Conservation (phyloP, 2,888 invertebrate species). For the Caenorhabditis sulstoni region DNA sequence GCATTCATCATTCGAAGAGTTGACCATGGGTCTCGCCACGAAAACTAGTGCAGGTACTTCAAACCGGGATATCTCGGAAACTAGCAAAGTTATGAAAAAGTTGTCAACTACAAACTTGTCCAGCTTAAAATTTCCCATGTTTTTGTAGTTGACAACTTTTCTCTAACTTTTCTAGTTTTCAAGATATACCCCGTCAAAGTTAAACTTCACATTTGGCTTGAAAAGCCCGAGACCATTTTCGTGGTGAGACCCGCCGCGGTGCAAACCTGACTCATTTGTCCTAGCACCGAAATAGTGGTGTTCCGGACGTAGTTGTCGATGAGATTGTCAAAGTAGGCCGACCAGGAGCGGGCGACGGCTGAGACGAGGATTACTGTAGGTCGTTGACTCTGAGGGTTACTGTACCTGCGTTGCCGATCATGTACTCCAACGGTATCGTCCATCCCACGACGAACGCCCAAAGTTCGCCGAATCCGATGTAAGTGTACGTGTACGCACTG, state of each 20-base stretch:
- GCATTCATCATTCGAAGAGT: no score
- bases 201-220: no score
- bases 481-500: conserved; percentile 88
- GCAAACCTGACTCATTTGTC: conserved; percentile 48
- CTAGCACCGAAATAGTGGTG: conserved; percentile 77
- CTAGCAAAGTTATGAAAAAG: no score
- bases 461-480: conserved; percentile 95
- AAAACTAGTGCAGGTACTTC: no score
- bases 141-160: not conserved
- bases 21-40: no score
- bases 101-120: no score
- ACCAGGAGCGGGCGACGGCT: conserved; percentile 82
- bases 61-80: no score
- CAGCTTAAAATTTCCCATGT: no score
- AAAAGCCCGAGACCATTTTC: no score
- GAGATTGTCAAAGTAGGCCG: conserved; percentile 81
- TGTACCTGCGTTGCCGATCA: conserved; percentile 84
- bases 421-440: conserved; percentile 85
- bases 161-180: no score
- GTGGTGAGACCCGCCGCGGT: no score
- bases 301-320: conserved; percentile 74
- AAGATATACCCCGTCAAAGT: no score
- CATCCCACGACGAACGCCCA: conserved; percentile 88
- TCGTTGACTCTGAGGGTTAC: not conserved
- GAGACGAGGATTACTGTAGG: conserved; percentile 13